phyloP scores from a whole-genome alignment of 30 jellyfish, hydroid and myxozoan genomes.

The Nemopilema nomurai region DNA sequence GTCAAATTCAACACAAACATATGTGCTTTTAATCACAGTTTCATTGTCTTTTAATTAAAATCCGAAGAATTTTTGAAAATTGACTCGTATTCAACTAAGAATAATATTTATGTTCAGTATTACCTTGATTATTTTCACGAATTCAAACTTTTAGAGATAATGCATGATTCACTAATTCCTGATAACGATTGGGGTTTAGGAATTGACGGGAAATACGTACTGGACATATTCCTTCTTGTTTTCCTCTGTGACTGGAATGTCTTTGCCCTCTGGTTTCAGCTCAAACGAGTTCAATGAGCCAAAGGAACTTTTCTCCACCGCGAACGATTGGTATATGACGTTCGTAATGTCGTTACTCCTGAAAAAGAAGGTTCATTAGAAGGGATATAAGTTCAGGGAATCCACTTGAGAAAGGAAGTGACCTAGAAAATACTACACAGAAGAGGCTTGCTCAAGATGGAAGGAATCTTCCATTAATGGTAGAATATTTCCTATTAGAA shows the following conservation, averaged over 20 bases:
- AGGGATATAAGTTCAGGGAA: too few species aligned
- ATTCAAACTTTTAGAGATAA: not conserved
- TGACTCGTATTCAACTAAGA: not conserved
- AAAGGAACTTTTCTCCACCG: constrained; percentile 93
- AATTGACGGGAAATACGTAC: constrained; percentile 74
- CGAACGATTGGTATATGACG: constrained; percentile 82
- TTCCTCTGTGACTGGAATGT: constrained; percentile 86
- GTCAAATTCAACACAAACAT: not conserved
- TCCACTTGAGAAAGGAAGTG: not conserved
- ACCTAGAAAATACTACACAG: too few species aligned
- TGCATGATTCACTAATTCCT: too few species aligned
- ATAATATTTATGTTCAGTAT: too few species aligned
- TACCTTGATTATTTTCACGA: not conserved
- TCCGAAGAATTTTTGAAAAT: too few species aligned
- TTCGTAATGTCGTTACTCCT: constrained; percentile 87
- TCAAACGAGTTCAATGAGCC: constrained; percentile 85
- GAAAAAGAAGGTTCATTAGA: not conserved
- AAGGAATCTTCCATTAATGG: too few species aligned
- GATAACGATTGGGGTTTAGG: too few species aligned
- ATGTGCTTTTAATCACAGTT: not conserved
- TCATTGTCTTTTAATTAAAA: not conserved
- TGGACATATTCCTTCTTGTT: constrained; percentile 92
- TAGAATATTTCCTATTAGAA: too few species aligned
- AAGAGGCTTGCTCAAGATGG: too few species aligned
- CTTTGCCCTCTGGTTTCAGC: constrained; percentile 87